phyloP scores from a whole-genome alignment of 2,797 vertebrate genomes.

The Gallirallus australis region DNA sequence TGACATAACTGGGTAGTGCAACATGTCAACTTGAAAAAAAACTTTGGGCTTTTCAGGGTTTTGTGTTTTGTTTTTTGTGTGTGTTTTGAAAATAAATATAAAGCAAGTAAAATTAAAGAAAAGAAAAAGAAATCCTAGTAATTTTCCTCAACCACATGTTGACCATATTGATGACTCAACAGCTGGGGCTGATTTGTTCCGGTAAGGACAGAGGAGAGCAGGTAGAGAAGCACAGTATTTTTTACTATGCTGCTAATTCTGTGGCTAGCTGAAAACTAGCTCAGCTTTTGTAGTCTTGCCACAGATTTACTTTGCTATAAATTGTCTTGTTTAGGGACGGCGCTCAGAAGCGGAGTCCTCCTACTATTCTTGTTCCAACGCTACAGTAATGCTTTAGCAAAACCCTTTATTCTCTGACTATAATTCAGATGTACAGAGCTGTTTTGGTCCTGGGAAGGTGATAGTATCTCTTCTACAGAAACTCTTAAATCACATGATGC shows the following conservation, averaged over 20 bases:
- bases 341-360: slow-evolving; percentile 27
- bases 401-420: background rate
- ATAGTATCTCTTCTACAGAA: slow-evolving; percentile 25
- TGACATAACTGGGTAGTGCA: slow-evolving; percentile 33
- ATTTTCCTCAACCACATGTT: background rate
- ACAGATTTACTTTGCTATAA: slow-evolving; percentile 35
- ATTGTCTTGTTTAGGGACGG: slow-evolving; percentile 5
- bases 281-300: slow-evolving; percentile 30
- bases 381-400: slow-evolving; percentile 14
- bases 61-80: background rate
- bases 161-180: background rate
- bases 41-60: background rate
- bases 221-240: background rate
- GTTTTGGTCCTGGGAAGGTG: background rate
- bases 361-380: background rate
- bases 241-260: slow-evolving; percentile 32
- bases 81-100: background rate
- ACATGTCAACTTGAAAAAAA: background rate
- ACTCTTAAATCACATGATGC: slow-evolving; percentile 1
- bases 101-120: background rate
- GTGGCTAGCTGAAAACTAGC: background rate
- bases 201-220: background rate
- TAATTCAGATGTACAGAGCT: slow-evolving; percentile 33
- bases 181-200: background rate
- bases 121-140: background rate